These are phyloP conservation scores for Eupithecia dodoneata DNA, from an alignment of 2,888 invertebrate genomes.

Conservation along the genomic window DNA sequence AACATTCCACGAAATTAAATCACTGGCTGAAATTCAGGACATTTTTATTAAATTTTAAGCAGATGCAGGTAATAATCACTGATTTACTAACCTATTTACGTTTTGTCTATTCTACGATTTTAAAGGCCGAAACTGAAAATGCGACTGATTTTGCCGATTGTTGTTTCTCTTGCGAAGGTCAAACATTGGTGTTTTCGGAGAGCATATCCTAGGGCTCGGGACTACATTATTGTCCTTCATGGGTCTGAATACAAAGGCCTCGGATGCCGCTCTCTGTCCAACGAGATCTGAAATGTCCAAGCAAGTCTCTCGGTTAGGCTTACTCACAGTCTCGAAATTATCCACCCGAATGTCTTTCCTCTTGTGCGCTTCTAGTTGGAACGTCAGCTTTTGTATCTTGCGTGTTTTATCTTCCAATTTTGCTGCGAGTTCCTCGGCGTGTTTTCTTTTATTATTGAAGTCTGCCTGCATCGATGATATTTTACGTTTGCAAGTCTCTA, in stretches of 20 bases:
- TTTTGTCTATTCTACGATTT: conserved; percentile 52
- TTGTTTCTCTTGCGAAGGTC: conserved; percentile 69
- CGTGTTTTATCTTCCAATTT: conserved; percentile 74
- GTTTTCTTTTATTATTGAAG: conserved; percentile 74
- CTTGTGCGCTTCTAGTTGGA: conserved; percentile 74
- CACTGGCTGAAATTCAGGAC: conserved; percentile 95
- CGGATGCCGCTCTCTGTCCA: conserved; percentile 64
- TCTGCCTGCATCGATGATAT: conserved; percentile 72
- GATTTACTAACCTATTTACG: conserved; percentile 8
- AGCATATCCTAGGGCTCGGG: conserved; percentile 60
- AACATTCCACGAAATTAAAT: conserved; percentile 94
- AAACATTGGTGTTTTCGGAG: conserved; percentile 76
- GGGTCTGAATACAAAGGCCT: conserved; percentile 73
- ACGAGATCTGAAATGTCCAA: conserved; percentile 77
- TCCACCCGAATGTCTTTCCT: conserved; percentile 68
- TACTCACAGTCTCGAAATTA: conserved; percentile 57
- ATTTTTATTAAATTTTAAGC: conserved; percentile 97
- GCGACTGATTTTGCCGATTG: conserved; percentile 43
- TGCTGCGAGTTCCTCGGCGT: conserved; percentile 74
- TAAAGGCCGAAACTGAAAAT: conserved; percentile 72
- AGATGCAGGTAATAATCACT: conserved; percentile 88
- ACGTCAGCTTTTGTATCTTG: conserved; percentile 77
- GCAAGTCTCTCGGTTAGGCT: conserved; percentile 64
- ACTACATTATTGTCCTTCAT: conserved; percentile 66
- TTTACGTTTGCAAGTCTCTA: conserved; percentile 78